phyloP scores from a whole-genome alignment of 2,113 vertebrate species.

The Nothobranchius furzeri region DNA sequence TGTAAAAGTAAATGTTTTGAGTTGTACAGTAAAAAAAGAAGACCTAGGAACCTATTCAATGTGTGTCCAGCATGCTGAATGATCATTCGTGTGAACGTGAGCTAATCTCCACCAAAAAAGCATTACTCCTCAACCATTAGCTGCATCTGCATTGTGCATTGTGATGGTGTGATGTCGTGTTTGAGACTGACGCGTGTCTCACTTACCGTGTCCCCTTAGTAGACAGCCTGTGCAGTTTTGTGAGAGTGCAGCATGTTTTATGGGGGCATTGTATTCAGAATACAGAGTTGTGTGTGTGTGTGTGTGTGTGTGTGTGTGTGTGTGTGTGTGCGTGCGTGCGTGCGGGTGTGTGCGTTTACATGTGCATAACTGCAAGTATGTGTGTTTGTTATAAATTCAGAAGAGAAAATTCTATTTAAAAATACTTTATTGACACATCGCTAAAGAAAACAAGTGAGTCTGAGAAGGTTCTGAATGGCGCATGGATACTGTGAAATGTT shows the following conservation, averaged over 20 bases:
- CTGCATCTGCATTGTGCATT: conserved; percentile 75
- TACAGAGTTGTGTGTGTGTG: conserved; percentile 35
- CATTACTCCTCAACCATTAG: conserved; percentile 72
- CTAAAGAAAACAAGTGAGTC: conserved; percentile 46
- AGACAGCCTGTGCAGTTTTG: conserved; percentile 79
- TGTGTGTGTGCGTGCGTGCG: background rate
- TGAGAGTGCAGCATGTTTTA: conserved; percentile 79
- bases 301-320: conserved; percentile 13
- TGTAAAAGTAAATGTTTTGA: conserved; percentile 76
- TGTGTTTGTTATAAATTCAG: conserved; percentile 46
- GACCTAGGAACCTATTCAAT: conserved; percentile 67
- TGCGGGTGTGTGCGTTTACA: conserved; percentile 11
- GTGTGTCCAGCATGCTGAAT: conserved; percentile 82
- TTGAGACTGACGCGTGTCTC: conserved; percentile 74
- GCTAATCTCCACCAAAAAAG: conserved; percentile 61
- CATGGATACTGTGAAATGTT: conserved; percentile 79
- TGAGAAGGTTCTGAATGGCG: conserved; percentile 58
- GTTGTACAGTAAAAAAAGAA: conserved; percentile 69
- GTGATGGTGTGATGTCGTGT: conserved; percentile 77
- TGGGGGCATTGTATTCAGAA: conserved; percentile 50
- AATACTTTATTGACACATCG: conserved; percentile 56
- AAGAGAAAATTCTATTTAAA: conserved; percentile 56
- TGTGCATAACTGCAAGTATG: conserved; percentile 30
- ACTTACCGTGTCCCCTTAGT: conserved; percentile 74
- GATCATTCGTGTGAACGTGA: conserved; percentile 76